A percentile compares a stretch with the other conserved stretches of the same genome.
phyloP scores from a whole-genome alignment of 2,113 vertebrate genomes.

The Excalfactoria chinensis region DNA sequence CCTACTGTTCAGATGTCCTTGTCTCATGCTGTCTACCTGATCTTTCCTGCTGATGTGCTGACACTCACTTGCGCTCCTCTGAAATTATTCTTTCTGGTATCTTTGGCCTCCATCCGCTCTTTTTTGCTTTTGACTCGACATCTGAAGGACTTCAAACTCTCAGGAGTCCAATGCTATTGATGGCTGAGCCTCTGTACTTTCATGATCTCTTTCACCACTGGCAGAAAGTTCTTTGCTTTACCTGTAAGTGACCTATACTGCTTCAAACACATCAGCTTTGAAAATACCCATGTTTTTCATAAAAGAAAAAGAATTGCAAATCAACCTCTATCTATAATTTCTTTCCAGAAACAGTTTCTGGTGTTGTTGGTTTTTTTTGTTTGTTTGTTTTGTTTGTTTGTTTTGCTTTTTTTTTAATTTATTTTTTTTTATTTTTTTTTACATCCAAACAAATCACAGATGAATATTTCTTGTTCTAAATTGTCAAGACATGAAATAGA shows the following conservation, averaged over 20 bases:
- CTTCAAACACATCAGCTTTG: neutral
- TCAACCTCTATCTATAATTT: neutral
- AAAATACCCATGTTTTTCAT: neutral
- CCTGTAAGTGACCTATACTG: neutral
- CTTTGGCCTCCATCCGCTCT: constrained; percentile 2
- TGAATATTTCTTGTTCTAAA: neutral
- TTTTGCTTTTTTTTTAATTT: no score
- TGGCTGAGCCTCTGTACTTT: neutral
- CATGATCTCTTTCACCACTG: neutral
- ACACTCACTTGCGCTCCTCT: neutral
- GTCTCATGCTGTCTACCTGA: neutral
- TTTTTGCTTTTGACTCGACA: constrained; percentile 22
- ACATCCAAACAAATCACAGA: neutral
- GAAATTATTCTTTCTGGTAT: constrained; percentile 20
- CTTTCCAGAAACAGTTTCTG: neutral
- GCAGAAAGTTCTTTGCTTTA: neutral
- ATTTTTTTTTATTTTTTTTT: neutral
- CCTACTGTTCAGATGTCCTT: neutral
- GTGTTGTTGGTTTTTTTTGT: no score
- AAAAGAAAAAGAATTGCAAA: neutral
- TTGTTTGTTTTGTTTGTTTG: no score
- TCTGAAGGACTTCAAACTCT: neutral
- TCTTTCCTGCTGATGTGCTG: neutral
- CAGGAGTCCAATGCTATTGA: neutral
- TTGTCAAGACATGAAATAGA: neutral